Conservation (phyloP, 2,888 invertebrate genomes). For the Scotopteryx bipunctaria region DNA sequence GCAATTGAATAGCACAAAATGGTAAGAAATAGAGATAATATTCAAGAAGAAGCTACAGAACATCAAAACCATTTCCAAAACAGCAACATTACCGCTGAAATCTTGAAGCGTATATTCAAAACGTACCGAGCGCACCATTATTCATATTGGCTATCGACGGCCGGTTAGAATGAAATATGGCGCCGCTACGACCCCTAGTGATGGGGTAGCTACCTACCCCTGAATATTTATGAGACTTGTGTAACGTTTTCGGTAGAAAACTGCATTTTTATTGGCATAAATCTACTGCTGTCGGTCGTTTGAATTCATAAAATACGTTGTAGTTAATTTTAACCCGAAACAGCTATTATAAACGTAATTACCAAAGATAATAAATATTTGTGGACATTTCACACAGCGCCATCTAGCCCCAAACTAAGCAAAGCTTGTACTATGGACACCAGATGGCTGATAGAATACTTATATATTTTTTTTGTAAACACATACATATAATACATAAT, state of each 20-base stretch:
- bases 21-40: too few relatives aligned
- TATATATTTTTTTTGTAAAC: too few relatives aligned
- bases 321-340: too few relatives aligned
- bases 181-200: slow-evolving; percentile 45
- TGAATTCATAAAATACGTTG: slow-evolving; percentile 11
- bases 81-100: slow-evolving; percentile 29
- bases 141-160: slow-evolving; percentile 66
- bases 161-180: slow-evolving; percentile 68
- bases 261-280: slow-evolving; percentile 18
- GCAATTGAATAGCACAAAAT: too few relatives aligned
- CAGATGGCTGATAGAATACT: too few relatives aligned
- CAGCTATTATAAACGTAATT: too few relatives aligned
- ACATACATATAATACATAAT: too few relatives aligned
- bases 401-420: too few relatives aligned
- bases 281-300: slow-evolving; percentile 12
- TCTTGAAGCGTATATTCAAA: slow-evolving; percentile 42
- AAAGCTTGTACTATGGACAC: too few relatives aligned
- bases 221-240: slow-evolving; percentile 30
- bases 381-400: too few relatives aligned
- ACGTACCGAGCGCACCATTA: slow-evolving; percentile 48
- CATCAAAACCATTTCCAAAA: slow-evolving; percentile 20
- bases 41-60: neutral
- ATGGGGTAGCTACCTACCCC: slow-evolving; percentile 12
- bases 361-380: too few relatives aligned
- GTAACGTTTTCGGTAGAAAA: slow-evolving; percentile 23